Conservation (phyloP, 2,888 invertebrate species). For the Elmis aenea region DNA sequence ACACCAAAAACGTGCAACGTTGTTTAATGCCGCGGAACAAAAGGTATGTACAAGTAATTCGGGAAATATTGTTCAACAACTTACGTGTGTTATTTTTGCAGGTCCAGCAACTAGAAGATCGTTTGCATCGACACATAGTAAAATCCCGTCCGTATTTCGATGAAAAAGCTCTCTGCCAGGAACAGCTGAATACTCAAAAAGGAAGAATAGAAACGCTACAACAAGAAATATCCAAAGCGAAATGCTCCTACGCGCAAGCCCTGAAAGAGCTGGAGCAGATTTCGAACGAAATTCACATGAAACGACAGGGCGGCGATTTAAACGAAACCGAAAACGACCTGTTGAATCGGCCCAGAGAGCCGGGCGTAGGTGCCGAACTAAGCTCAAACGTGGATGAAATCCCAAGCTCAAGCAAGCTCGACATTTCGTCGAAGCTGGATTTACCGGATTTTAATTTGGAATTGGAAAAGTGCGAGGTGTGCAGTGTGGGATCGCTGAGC, state of each 20-base stretch:
- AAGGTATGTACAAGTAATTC: no score
- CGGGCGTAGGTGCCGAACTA: slow-evolving; percentile 61
- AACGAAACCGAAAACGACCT: slow-evolving; percentile 41
- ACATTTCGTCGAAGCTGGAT: slow-evolving; percentile 24
- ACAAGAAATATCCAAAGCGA: slow-evolving; percentile 71
- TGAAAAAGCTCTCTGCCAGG: slow-evolving; percentile 80
- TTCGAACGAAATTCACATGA: slow-evolving; percentile 83
- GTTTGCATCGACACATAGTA: slow-evolving; percentile 72
- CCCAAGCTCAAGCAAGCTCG: slow-evolving; percentile 3
- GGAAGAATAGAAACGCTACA: slow-evolving; percentile 77
- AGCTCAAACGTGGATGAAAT: slow-evolving; percentile 39
- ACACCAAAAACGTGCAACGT: slow-evolving; percentile 75
- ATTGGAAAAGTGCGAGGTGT: slow-evolving; percentile 55
- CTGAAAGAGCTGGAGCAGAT: slow-evolving; percentile 82
- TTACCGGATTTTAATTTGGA: slow-evolving; percentile 53
- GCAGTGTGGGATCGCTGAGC: slow-evolving; percentile 53
- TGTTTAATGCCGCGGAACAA: slow-evolving; percentile 76
- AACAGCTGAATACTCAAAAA: slow-evolving; percentile 80
- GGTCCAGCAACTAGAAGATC: slow-evolving; percentile 77
- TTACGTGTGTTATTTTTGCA: no score
- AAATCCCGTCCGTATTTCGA: slow-evolving; percentile 91
- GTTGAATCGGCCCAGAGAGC: slow-evolving; percentile 55
- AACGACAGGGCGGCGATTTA: slow-evolving; percentile 51
- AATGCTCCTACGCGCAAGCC: slow-evolving; percentile 75
- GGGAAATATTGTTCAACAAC: no score